Base-by-base conservation (phyloP, 2,888 invertebrate species). In the Daptonema setosum region DNA sequence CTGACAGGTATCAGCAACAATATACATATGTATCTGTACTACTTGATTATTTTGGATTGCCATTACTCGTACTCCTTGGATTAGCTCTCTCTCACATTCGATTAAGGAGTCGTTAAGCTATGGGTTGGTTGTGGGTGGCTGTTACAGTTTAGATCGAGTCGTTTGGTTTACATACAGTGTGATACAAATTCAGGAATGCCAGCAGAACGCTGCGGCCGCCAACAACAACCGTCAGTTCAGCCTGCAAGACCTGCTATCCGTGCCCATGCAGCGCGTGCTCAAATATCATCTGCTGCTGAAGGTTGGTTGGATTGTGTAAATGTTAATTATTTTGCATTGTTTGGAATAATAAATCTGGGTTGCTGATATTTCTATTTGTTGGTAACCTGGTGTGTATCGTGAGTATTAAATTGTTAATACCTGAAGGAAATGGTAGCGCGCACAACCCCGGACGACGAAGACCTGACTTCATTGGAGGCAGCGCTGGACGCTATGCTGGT, bases 241-340 rank as follows among this genome's bases (percentile, higher is more conserved):
- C 73, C 76, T 97, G 63, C 80, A 91, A 54, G 97, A 97, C 72
- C 83, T 97, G 62, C 76, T 97, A 52, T 87, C 90, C 26, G 90
- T 97, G 61, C 97, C 97, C 50, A 91, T 97, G 87, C 97, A 97
- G 74, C 78, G 97, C 70, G 84, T 97, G 63, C 80, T 97, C 61
- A 97, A 95, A 71, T 97, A 97, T 74, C 93, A 93, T 72, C 78
- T 97, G 57, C 75, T 97, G 54, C 75, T 95, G 57, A 85, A 87
- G 71, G 29, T 52, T 58, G 45, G 17, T 30, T 22, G 11, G 24
- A 29, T 24, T n/a, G n/a, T n/a, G n/a, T n/a, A n/a, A n/a, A n/a
- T n/a, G n/a, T n/a, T n/a, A n/a, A n/a, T n/a, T n/a, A n/a, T n/a
- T n/a, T n/a, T n/a, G n/a, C n/a, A n/a, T n/a, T n/a, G n/a, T 17